Conservation (phyloP, 2,113 vertebrate genomes). For the Vulpes vulpes region DNA sequence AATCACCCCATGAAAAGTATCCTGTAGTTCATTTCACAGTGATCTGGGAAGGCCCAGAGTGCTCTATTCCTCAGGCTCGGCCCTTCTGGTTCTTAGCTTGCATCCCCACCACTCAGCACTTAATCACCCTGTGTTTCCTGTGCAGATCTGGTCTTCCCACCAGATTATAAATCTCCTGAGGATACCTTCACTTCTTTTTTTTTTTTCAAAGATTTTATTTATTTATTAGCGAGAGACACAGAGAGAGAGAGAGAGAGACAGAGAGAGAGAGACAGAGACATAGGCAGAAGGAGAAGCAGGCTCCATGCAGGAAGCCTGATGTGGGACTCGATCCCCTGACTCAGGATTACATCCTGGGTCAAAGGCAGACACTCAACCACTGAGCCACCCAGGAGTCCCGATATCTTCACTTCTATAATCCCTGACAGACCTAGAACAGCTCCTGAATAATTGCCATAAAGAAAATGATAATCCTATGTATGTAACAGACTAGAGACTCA, state of each 20-base stretch:
- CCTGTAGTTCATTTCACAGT: not conserved
- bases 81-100: not conserved
- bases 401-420: not conserved
- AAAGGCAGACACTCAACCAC: too few species aligned
- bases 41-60: not conserved
- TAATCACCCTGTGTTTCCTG: not conserved
- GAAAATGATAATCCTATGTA: not conserved
- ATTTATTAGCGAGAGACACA: too few species aligned
- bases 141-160: not conserved
- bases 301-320: too few species aligned
- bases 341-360: too few species aligned
- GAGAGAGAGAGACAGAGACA: too few species aligned
- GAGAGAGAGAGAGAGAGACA: too few species aligned
- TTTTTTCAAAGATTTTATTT: too few species aligned
- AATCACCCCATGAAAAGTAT: not conserved
- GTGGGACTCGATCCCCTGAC: too few species aligned
- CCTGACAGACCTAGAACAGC: not conserved
- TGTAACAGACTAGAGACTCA: too few species aligned
- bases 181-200: not conserved
- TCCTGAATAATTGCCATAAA: not conserved
- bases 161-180: not conserved
- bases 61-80: not conserved
- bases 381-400: too few species aligned
- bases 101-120: rapidly evolving
- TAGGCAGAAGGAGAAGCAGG: too few species aligned